Evolutionary conservation across 2,113 vertebrate genomes (phyloP).

Genomic region (Lepus americanus): DNA sequence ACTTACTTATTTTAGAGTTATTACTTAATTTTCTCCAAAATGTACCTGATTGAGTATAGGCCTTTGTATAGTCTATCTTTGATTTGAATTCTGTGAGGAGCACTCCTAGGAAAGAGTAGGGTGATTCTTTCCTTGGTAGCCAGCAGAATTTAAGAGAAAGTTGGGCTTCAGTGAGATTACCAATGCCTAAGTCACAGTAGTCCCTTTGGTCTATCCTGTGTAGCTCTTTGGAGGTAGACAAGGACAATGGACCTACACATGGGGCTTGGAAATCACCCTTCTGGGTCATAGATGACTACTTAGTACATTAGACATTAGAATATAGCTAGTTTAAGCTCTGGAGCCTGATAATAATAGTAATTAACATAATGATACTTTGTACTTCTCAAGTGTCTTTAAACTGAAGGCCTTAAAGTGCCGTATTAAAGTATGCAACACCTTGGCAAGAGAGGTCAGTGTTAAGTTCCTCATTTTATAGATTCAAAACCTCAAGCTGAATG

Average conservation of each 20-base stretch:
- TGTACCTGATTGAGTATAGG: background rate
- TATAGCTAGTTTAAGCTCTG: slow-evolving; percentile 69
- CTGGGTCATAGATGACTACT: slow-evolving; percentile 60
- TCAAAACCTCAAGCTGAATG: slow-evolving; percentile 21
- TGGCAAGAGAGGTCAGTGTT: slow-evolving; percentile 61
- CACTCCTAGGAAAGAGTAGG: background rate
- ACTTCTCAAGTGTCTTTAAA: slow-evolving; percentile 77
- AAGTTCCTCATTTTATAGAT: slow-evolving; percentile 61
- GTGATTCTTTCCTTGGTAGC: background rate
- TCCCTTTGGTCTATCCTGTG: background rate
- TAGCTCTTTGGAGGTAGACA: background rate
- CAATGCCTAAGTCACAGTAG: background rate
- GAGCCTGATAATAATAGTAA: slow-evolving; percentile 84
- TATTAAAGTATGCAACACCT: slow-evolving; percentile 67
- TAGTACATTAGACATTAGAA: slow-evolving; percentile 70
- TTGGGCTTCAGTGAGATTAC: background rate
- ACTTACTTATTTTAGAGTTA: slow-evolving; percentile 23
- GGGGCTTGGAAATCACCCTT: slow-evolving; percentile 61
- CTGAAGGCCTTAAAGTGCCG: slow-evolving; percentile 70
- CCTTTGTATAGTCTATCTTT: slow-evolving; percentile 37
- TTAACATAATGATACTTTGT: slow-evolving; percentile 83
- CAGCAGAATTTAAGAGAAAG: background rate
- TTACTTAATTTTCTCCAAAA: slow-evolving; percentile 20
- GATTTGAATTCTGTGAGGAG: slow-evolving; percentile 48
- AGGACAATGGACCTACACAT: background rate